Percentiles rank a stretch among this genome's conserved stretches.
phyloP scores from a whole-genome alignment of 1,140 invertebrate species.

The Caenorhabditis latens region DNA sequence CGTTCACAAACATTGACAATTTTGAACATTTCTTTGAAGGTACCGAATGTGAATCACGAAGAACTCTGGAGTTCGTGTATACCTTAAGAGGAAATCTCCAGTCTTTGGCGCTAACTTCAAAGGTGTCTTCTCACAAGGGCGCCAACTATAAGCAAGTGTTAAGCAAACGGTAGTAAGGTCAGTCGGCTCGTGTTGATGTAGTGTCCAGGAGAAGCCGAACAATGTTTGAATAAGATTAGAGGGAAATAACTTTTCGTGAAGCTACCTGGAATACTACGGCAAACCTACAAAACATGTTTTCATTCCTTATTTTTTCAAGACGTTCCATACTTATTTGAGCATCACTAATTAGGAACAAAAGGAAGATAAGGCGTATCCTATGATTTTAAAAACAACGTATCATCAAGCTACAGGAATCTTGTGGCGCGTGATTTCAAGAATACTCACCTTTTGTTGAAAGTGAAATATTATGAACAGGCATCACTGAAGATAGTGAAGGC shows the following conservation, averaged over 20 bases:
- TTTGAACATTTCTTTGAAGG: conserved; percentile 18
- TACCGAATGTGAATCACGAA: conserved; percentile 36
- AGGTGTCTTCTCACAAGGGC: not conserved
- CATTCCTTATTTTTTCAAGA: not conserved
- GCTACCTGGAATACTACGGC: no score
- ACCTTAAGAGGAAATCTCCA: not conserved
- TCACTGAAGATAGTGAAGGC: no score
- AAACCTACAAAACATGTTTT: not conserved
- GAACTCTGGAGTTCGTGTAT: not conserved
- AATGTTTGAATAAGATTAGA: no score
- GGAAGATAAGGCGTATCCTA: no score
- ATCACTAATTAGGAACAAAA: not conserved
- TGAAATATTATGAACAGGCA: no score
- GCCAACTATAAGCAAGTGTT: not conserved
- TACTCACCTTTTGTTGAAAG: no score
- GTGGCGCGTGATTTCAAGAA: no score
- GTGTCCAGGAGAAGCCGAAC: no score
- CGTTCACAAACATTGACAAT: not conserved
- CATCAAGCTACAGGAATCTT: no score
- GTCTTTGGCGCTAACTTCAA: conserved; percentile 16
- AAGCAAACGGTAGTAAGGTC: conserved; percentile 10
- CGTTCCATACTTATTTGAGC: not conserved
- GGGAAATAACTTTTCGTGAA: no score
- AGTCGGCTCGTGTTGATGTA: not conserved
- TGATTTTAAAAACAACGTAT: no score